phyloP scores from a whole-genome alignment of 2,888 invertebrate species.

The Leptogaster cylindrica region DNA sequence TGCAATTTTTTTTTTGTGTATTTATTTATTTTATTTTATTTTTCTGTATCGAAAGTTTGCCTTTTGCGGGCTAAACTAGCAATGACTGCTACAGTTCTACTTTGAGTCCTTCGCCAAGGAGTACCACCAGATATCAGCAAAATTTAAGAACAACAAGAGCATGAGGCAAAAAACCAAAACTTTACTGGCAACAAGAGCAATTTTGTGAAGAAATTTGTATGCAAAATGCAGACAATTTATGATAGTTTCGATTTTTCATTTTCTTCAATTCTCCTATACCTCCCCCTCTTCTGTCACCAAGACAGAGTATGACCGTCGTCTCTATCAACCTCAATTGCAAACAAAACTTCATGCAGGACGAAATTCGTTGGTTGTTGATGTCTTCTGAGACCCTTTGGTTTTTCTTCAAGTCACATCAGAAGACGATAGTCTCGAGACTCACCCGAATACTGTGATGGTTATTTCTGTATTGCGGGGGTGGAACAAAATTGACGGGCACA shows the following conservation, averaged over 20 bases:
- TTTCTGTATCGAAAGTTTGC: background rate
- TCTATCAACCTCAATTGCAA: too few relatives aligned
- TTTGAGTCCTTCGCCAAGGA: slow-evolving; percentile 22
- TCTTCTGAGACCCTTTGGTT: slow-evolving; percentile 9
- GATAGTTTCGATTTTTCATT: slow-evolving; percentile 44
- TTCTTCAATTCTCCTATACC: background rate
- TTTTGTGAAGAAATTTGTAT: slow-evolving; percentile 42
- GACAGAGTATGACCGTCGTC: too few relatives aligned
- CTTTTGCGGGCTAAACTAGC: background rate
- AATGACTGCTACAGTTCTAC: background rate
- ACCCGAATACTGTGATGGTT: background rate
- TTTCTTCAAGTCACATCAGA: slow-evolving; percentile 31
- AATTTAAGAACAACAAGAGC: slow-evolving; percentile 17
- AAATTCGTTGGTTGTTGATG: slow-evolving; percentile 25
- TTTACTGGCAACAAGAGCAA: slow-evolving; percentile 41
- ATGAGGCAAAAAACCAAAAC: slow-evolving; percentile 8
- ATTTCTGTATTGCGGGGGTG: background rate
- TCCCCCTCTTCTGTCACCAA: slow-evolving; percentile 4
- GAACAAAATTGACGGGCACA: background rate
- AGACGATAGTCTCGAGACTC: background rate
- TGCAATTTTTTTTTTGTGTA: background rate
- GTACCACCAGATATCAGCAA: slow-evolving; percentile 4
- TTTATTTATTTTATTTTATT: too few relatives aligned
- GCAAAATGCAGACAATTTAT: slow-evolving; percentile 44
- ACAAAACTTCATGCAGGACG: background rate